A percentile compares a stretch with the other conserved stretches of the same genome.
phyloP scores from a whole-genome alignment of 2,113 vertebrate genomes.

The Porphyrio hochstetteri region DNA sequence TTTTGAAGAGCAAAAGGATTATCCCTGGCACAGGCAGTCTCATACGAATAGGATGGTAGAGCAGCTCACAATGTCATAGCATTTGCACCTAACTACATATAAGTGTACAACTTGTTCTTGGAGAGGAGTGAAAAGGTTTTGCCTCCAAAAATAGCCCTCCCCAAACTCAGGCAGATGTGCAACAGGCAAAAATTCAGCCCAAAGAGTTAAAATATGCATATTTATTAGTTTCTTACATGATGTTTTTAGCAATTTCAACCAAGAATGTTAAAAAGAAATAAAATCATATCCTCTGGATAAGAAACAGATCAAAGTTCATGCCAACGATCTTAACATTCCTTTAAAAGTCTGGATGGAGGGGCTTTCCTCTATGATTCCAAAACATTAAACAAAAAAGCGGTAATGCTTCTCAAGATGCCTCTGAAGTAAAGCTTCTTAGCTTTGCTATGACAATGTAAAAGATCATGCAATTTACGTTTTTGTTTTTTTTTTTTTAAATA shows the following conservation, averaged over 20 bases:
- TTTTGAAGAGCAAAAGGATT: neutral
- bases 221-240: neutral
- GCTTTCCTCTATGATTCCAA: neutral
- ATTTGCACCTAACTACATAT: neutral
- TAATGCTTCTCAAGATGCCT: neutral
- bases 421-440: neutral
- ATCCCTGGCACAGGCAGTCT: neutral
- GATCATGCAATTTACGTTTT: neutral
- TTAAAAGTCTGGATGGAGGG: neutral
- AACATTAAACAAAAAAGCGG: neutral
- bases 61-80: neutral
- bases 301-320: neutral
- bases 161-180: neutral
- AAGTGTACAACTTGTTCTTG: neutral
- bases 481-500: too few species aligned
- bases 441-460: neutral
- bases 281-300: neutral
- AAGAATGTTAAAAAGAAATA: neutral
- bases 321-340: neutral
- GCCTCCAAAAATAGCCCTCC: neutral
- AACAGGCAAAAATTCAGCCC: neutral
- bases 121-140: neutral
- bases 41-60: neutral
- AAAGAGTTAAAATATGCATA: neutral
- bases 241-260: neutral